Conservation (phyloP, 2,888 invertebrate species). For the Galerucella nymphaeae region DNA sequence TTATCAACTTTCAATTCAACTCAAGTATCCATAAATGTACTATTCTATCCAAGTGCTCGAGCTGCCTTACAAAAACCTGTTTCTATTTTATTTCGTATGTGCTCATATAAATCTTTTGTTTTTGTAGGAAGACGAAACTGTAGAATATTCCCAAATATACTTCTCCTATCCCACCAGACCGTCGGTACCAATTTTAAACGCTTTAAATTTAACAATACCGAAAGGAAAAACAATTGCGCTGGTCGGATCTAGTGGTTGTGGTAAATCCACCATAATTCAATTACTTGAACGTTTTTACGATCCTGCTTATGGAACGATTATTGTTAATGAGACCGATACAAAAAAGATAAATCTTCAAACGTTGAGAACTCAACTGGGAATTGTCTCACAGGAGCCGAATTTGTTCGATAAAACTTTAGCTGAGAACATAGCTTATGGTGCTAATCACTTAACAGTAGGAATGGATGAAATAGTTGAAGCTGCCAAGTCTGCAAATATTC, state of each 20-base stretch:
- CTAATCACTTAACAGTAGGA: slow-evolving; percentile 73
- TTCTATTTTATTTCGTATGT: background rate
- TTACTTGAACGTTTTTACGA: slow-evolving; percentile 86
- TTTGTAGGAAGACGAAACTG: slow-evolving; percentile 69
- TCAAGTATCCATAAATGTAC: too few relatives aligned
- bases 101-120: background rate
- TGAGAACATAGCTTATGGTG: slow-evolving; percentile 94
- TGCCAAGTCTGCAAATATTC: slow-evolving; percentile 87
- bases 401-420: slow-evolving; percentile 88
- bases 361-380: slow-evolving; percentile 76
- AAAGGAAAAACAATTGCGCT: slow-evolving; percentile 78
- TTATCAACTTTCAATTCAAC: too few relatives aligned
- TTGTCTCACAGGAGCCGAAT: slow-evolving; percentile 92
- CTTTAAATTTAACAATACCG: slow-evolving; percentile 71
- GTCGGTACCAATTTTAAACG: slow-evolving; percentile 75
- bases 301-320: slow-evolving; percentile 72
- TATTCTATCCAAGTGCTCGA: too few relatives aligned
- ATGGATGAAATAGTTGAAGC: slow-evolving; percentile 82
- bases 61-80: too few relatives aligned
- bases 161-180: slow-evolving; percentile 83
- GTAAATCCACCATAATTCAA: slow-evolving; percentile 87
- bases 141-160: slow-evolving; percentile 75
- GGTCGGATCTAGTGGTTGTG: slow-evolving; percentile 85
- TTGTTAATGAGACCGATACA: slow-evolving; percentile 52
- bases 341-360: slow-evolving; percentile 50